Evolutionary conservation across 1,140 invertebrate genomes (phyloP).

Genomic region (Cardiocondyla obscurior): DNA sequence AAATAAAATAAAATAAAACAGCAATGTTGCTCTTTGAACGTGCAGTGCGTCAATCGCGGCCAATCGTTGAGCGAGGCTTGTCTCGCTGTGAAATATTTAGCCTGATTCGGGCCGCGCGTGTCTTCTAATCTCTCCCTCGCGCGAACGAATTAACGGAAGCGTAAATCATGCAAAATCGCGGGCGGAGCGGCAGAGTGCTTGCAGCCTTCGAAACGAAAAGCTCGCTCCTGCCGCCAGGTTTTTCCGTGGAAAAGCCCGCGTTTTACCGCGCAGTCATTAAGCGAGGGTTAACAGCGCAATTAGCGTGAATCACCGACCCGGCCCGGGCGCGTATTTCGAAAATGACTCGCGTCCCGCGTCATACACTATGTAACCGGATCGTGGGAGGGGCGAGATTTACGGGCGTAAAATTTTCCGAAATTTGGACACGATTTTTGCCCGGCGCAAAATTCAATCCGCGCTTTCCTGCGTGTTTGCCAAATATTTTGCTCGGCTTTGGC

Average conservation of each 20-base stretch:
- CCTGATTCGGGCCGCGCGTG: neutral
- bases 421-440: constrained; percentile 1
- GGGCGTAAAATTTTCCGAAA: neutral
- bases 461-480: neutral
- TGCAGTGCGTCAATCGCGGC: too few species aligned
- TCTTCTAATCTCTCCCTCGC: constrained; percentile 18
- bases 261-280: constrained; percentile 51
- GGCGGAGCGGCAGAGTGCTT: constrained; percentile 16
- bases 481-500: too few species aligned
- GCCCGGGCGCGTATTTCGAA: constrained; percentile 40
- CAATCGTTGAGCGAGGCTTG: too few species aligned
- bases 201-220: constrained; percentile 36
- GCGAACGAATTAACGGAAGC: constrained; percentile 29
- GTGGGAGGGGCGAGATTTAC: neutral
- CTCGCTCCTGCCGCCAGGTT: constrained; percentile 28
- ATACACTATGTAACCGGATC: constrained; percentile 26
- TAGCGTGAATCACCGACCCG: constrained; percentile 37
- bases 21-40: too few species aligned
- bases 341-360: constrained; percentile 29
- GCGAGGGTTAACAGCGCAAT: constrained; percentile 52
- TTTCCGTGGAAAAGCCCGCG: constrained; percentile 46
- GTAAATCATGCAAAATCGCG: constrained; percentile 50
- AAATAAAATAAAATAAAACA: neutral
- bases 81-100: neutral
- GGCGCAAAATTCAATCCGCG: neutral